Evolutionary conservation across 2,888 invertebrate species (phyloP).

Genomic region (Autographa gamma): DNA sequence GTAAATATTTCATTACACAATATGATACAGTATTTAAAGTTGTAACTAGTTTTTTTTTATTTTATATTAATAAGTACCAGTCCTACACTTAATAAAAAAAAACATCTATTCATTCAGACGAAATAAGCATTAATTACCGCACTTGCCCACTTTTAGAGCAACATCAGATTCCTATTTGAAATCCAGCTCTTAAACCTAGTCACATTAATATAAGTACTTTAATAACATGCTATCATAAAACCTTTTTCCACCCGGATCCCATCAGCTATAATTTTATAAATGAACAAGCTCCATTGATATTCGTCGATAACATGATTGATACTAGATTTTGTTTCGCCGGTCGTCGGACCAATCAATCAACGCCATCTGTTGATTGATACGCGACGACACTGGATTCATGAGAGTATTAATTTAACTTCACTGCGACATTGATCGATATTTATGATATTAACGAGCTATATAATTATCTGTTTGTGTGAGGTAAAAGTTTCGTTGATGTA

Average conservation of each 20-base stretch:
- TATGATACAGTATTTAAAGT: too few relatives aligned
- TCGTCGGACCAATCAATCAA: constrained; percentile 81
- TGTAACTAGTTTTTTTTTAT: too few relatives aligned
- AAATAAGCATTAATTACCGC: too few relatives aligned
- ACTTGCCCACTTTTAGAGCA: too few relatives aligned
- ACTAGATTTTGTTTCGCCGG: constrained; percentile 72
- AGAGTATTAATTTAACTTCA: constrained; percentile 81
- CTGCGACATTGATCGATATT: constrained; percentile 81
- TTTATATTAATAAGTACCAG: too few relatives aligned
- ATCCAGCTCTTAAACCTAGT: background rate
- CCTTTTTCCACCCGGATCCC: background rate
- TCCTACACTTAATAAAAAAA: too few relatives aligned
- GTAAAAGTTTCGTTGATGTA: constrained; percentile 52
- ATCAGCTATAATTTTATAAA: constrained; percentile 51
- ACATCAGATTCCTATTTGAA: too few relatives aligned
- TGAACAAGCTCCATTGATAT: constrained; percentile 56
- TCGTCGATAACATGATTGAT: constrained; percentile 71
- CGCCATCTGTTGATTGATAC: constrained; percentile 79
- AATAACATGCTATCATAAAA: background rate
- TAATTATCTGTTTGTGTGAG: constrained; percentile 64
- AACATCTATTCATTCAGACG: too few relatives aligned
- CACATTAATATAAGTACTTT: too few relatives aligned
- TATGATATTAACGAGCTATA: constrained; percentile 77
- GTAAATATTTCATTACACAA: too few relatives aligned
- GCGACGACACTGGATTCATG: constrained; percentile 81